phyloP scores from a whole-genome alignment of 2,888 invertebrate species.

The Drosophila anomalata region DNA sequence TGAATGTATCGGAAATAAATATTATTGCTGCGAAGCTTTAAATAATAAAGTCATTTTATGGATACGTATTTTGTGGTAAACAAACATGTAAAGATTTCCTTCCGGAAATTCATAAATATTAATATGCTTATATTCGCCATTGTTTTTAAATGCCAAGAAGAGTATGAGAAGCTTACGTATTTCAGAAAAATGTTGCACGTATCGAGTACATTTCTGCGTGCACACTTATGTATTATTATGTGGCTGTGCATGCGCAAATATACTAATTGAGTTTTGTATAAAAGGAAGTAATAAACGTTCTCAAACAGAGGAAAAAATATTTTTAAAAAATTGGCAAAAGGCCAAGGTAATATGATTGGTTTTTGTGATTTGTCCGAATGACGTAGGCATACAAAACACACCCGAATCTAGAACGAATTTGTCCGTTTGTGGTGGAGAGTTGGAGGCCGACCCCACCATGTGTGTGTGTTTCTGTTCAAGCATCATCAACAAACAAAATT shows the following conservation, averaged over 20 bases:
- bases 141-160: conserved; percentile 20
- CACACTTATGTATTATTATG: conserved; percentile 12
- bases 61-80: conserved; percentile 27
- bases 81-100: conserved; percentile 37
- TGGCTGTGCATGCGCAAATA: conserved; percentile 46
- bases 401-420: conserved; percentile 33
- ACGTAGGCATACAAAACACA: conserved; percentile 41
- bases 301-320: conserved; percentile 52
- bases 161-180: conserved; percentile 27
- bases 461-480: conserved; percentile 10
- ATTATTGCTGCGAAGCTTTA: conserved; percentile 18
- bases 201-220: conserved; percentile 25
- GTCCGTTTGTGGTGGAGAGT: conserved; percentile 29
- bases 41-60: conserved; percentile 26
- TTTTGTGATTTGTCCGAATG: conserved; percentile 54
- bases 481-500: conserved; percentile 38
- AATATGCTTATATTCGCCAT: conserved; percentile 32
- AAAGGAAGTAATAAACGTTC: conserved; percentile 54
- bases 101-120: conserved; percentile 39
- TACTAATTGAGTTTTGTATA: conserved; percentile 53
- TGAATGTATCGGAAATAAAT: conserved; percentile 27
- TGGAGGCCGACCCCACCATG: conserved; percentile 26
- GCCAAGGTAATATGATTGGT: conserved; percentile 52
- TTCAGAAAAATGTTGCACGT: conserved; percentile 30
- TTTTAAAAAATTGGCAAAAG: conserved; percentile 42